Conservation (phyloP, 1,140 invertebrate species). For the Charaxes varanes region DNA sequence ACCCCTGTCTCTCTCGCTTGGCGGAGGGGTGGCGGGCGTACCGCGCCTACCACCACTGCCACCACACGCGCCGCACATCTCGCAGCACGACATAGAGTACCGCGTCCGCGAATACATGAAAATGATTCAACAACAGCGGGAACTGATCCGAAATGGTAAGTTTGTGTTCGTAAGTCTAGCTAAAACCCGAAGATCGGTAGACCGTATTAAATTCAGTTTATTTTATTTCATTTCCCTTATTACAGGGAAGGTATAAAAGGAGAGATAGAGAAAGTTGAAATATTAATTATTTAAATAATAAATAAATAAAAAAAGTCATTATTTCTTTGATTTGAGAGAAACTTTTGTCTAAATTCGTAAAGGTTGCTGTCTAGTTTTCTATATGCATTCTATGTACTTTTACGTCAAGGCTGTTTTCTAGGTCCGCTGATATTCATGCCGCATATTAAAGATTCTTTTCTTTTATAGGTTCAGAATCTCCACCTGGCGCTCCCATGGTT, state of each 20-base stretch:
- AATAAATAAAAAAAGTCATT: too few relatives aligned
- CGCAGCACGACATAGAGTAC: slow-evolving; percentile 81
- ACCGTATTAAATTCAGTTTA: too few relatives aligned
- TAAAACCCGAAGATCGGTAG: too few relatives aligned
- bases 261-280: too few relatives aligned
- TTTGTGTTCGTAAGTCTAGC: slow-evolving; percentile 1
- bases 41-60: slow-evolving; percentile 74
- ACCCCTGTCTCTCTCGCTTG: slow-evolving; percentile 81
- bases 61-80: slow-evolving; percentile 73
- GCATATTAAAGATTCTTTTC: background rate
- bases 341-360: too few relatives aligned
- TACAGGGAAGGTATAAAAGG: too few relatives aligned
- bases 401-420: background rate
- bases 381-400: background rate
- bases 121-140: slow-evolving; percentile 76
- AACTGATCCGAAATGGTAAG: slow-evolving; percentile 58
- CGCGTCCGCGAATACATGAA: slow-evolving; percentile 87
- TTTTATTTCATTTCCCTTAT: too few relatives aligned
- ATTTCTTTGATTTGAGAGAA: too few relatives aligned
- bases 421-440: background rate
- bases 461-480: slow-evolving; percentile 59
- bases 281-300: too few relatives aligned
- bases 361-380: too few relatives aligned
- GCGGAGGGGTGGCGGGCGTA: slow-evolving; percentile 40
- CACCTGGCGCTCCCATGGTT: slow-evolving; percentile 65